Base-by-base conservation (phyloP, 1,140 invertebrate genomes). In the Drosophila pseudoananassae region DNA sequence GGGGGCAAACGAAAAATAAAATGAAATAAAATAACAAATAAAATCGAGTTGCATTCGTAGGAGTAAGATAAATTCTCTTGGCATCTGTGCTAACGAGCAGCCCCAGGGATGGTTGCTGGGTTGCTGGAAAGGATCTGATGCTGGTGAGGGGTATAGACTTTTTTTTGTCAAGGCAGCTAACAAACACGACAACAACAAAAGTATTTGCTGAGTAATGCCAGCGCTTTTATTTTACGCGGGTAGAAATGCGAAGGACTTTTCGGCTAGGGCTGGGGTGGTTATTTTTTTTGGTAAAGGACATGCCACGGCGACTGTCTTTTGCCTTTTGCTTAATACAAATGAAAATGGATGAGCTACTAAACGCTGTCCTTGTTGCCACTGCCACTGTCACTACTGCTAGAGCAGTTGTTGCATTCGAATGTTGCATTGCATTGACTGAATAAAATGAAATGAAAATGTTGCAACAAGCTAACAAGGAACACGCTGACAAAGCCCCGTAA, bases 301-400 rank as follows among this genome's bases (percentile, higher is more conserved):
- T 29, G 36, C 29, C 23, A 15, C 17, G 43, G 31, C 23, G 49
- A 51, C 12, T 72, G 36, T 73, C 73, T 50, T 69, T 78, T 85
- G 78, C 65, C 73, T 82, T 82, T 78, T 71, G 78, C 82, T 88
- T 76, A 87, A 83, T 78, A 88, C 82, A 87, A 87, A 87, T 87
- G 82, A 87, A 87, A 87, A 87, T 87, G 83, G 82, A 87, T 87
- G 83, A 87, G 82, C 78, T 79, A 87, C 82, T 87, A 87, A 87
- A 81, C 87, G 82, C 78, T 82, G 65, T 78, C 82, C 54, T 60
- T 72, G 78, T 66, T 60, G 73, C 40, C 40, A 43, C 40, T 43
- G 0, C 40, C n/a, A 12, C 40, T 40, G n/a, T 2, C n/a, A 40
- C 36, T 40, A n/a, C 12, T 17, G 14, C 33, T 36, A 27, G 49